Evolutionary conservation across 2,797 vertebrate genomes (phyloP).

Genomic region (Dallia pectoralis): DNA sequence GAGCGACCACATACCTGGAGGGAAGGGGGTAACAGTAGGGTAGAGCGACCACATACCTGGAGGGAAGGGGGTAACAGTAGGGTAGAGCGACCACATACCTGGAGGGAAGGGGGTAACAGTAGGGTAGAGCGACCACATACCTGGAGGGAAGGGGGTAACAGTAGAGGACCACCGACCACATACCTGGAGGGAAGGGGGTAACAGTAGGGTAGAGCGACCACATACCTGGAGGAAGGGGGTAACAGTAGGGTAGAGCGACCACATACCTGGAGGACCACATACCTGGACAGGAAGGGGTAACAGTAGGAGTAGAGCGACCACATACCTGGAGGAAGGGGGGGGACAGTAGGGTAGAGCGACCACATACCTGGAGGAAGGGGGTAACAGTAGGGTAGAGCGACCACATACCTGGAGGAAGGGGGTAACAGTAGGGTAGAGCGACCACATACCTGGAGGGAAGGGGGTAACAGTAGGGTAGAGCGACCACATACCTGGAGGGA

Average conservation of each 20-base stretch:
- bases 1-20: neutral
- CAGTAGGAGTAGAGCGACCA: neutral
- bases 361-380: constrained; percentile 57
- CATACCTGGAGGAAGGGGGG: neutral
- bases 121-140: too few species aligned
- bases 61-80: too few species aligned
- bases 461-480: neutral
- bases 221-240: constrained; percentile 59
- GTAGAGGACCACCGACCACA: too few species aligned
- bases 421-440: too few species aligned
- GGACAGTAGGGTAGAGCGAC: too few species aligned
- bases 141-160: too few species aligned
- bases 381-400: neutral
- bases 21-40: too few species aligned
- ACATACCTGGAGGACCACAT: constrained; percentile 20
- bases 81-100: neutral
- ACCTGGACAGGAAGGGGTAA: too few species aligned
- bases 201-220: too few species aligned
- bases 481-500: neutral
- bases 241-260: neutral
- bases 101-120: too few species aligned
- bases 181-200: neutral
- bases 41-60: constrained; percentile 61
- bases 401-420: neutral
- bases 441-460: constrained; percentile 61